Conservation (phyloP, 1,140 invertebrate species). For the Drosophila pandora region DNA sequence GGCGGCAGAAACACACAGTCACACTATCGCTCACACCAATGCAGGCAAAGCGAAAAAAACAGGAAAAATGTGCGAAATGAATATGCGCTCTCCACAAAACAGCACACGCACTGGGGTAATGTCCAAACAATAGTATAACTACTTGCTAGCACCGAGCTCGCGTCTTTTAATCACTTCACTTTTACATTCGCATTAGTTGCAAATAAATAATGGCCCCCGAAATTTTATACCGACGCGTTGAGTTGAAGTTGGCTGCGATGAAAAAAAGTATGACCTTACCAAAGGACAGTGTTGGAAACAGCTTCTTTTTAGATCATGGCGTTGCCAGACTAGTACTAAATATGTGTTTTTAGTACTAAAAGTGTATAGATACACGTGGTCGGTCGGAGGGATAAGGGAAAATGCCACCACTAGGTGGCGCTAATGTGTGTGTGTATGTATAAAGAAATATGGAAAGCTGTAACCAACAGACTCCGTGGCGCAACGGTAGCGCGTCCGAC, state of each 20-base stretch:
- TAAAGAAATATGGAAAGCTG: not conserved
- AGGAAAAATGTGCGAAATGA: conserved; percentile 24
- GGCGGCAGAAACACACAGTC: conserved; percentile 70
- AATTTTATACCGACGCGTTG: conserved; percentile 71
- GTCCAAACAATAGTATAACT: conserved; percentile 19
- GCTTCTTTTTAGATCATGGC: no score
- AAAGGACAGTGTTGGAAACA: no score
- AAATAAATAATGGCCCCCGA: conserved; percentile 68
- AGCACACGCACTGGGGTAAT: conserved; percentile 12
- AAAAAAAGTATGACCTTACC: no score
- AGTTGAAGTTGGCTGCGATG: conserved; percentile 70
- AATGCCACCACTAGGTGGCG: not conserved
- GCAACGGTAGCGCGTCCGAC: conserved; percentile 99
- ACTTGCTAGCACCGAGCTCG: conserved; percentile 46
- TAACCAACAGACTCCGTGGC: conserved; percentile 90
- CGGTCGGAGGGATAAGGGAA: no score
- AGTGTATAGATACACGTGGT: no score
- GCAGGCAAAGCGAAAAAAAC: conserved; percentile 58
- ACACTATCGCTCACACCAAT: conserved; percentile 42
- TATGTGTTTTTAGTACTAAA: no score
- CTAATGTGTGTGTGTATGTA: not conserved
- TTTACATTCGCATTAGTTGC: conserved; percentile 71
- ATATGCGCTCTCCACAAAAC: conserved; percentile 16
- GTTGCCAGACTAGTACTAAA: no score
- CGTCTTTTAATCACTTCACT: conserved; percentile 27